Evolutionary conservation across 2,888 invertebrate species (phyloP).

Genomic region (Brachypterus glaber): DNA sequence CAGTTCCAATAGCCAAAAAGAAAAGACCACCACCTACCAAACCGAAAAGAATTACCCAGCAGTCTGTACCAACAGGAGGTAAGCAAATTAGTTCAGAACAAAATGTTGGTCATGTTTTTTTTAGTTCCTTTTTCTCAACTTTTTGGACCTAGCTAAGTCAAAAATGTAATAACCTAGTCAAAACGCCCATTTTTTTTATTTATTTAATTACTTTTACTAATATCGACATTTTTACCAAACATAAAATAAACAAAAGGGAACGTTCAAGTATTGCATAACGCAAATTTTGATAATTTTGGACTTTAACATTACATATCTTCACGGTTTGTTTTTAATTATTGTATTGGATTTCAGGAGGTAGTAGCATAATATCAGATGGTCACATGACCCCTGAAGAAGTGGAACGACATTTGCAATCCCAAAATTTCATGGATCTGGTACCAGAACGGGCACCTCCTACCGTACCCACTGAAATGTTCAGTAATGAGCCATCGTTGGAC

Average conservation of each 20-base stretch:
- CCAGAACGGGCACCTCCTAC: slow-evolving; percentile 82
- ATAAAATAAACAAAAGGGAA: too few relatives aligned
- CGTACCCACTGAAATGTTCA: slow-evolving; percentile 89
- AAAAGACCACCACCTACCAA: slow-evolving; percentile 42
- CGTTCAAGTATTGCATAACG: too few relatives aligned
- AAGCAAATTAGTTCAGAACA: too few relatives aligned
- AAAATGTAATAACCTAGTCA: too few relatives aligned
- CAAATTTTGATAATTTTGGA: too few relatives aligned
- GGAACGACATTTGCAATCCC: slow-evolving; percentile 80
- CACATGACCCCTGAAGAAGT: slow-evolving; percentile 89
- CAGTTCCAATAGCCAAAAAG: slow-evolving; percentile 42
- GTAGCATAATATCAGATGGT: slow-evolving; percentile 58
- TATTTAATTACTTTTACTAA: too few relatives aligned
- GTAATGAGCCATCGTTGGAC: slow-evolving; percentile 83
- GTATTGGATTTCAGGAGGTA: slow-evolving; percentile 43
- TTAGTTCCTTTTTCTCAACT: too few relatives aligned
- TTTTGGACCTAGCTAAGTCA: too few relatives aligned
- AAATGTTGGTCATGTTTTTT: too few relatives aligned
- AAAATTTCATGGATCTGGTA: slow-evolving; percentile 67
- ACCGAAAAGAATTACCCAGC: slow-evolving; percentile 38
- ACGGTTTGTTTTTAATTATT: slow-evolving; percentile 27
- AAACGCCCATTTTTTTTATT: too few relatives aligned
- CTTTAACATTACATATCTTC: too few relatives aligned
- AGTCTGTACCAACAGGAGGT: slow-evolving; percentile 25
- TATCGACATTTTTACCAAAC: too few relatives aligned